Conservation (phyloP, 1,140 invertebrate genomes). For the Lordiphosa collinella region DNA sequence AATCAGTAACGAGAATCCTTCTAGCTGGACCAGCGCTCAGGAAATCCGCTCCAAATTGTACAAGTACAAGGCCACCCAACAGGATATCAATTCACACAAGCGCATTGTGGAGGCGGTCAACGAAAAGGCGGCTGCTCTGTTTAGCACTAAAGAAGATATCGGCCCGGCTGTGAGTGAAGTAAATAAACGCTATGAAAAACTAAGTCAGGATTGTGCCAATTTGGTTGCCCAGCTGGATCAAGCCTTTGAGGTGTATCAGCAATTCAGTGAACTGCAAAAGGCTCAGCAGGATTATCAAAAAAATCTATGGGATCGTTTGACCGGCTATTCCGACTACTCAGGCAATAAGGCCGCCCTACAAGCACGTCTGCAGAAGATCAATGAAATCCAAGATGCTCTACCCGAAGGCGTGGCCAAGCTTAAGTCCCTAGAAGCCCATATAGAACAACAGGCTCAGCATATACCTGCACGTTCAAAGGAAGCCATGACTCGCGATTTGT, state of each 20-base stretch:
- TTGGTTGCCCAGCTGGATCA: conserved; percentile 87
- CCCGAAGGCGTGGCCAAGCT: conserved; percentile 87
- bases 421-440: conserved; percentile 85
- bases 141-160: conserved; percentile 83
- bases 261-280: conserved; percentile 92
- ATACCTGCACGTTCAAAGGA: conserved; percentile 89
- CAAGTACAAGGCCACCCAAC: conserved; percentile 91
- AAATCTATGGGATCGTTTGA: conserved; percentile 90
- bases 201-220: conserved; percentile 83
- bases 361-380: conserved; percentile 86
- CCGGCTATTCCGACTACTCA: conserved; percentile 88
- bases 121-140: conserved; percentile 86
- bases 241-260: conserved; percentile 88
- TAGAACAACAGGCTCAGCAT: conserved; percentile 83
- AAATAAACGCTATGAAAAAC: conserved; percentile 87
- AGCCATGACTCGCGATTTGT: conserved; percentile 88
- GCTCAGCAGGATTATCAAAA: conserved; percentile 92
- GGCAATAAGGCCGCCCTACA: conserved; percentile 90
- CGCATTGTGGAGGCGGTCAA: conserved; percentile 92
- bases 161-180: conserved; percentile 85
- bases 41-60: conserved; percentile 93
- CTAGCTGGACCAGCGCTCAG: conserved; percentile 86
- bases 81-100: conserved; percentile 95
- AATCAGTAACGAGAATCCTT: conserved; percentile 86
- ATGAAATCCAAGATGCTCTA: conserved; percentile 88